Conservation (phyloP, 2,888 invertebrate species). For the Catocala sponsa region DNA sequence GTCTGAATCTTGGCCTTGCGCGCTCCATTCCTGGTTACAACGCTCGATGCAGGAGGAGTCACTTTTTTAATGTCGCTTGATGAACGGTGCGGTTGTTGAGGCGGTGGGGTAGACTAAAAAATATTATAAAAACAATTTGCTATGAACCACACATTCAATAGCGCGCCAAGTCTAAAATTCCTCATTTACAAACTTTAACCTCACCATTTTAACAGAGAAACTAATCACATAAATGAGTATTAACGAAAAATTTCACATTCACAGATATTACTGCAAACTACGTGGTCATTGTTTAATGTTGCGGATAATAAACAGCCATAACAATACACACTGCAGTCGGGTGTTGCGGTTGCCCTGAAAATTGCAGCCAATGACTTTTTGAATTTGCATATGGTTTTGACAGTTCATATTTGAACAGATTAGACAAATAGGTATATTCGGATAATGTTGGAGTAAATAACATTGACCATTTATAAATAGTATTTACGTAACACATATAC, state of each 20-base stretch:
- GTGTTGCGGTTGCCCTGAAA: conserved; percentile 15
- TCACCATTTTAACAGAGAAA: conserved; percentile 42
- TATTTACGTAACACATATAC: too few relatives aligned
- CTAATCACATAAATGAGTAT: conserved; percentile 17
- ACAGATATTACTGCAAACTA: conserved; percentile 24
- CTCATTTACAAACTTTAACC: conserved; percentile 27
- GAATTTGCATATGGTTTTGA: conserved; percentile 40
- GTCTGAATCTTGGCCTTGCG: conserved; percentile 90
- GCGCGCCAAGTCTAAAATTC: conserved; percentile 47
- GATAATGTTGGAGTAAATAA: too few relatives aligned
- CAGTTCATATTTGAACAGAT: conserved; percentile 12
- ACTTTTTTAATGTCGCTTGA: conserved; percentile 73
- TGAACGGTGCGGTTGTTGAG: conserved; percentile 66
- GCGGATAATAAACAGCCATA: conserved; percentile 37
- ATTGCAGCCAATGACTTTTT: conserved; percentile 20
- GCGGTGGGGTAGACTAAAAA: conserved; percentile 74
- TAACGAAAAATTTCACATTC: conserved; percentile 38
- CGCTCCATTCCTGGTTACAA: conserved; percentile 89
- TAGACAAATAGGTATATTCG: conserved; percentile 1
- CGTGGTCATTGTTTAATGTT: conserved; percentile 35
- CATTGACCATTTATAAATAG: too few relatives aligned
- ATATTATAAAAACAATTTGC: conserved; percentile 27
- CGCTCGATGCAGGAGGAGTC: conserved; percentile 74
- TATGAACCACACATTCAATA: conserved; percentile 12
- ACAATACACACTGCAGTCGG: conserved; percentile 37